A percentile compares a stretch with the other conserved stretches of the same genome.
phyloP scores from a whole-genome alignment of 2,888 invertebrate species.

The Ochropleura leucogaster region DNA sequence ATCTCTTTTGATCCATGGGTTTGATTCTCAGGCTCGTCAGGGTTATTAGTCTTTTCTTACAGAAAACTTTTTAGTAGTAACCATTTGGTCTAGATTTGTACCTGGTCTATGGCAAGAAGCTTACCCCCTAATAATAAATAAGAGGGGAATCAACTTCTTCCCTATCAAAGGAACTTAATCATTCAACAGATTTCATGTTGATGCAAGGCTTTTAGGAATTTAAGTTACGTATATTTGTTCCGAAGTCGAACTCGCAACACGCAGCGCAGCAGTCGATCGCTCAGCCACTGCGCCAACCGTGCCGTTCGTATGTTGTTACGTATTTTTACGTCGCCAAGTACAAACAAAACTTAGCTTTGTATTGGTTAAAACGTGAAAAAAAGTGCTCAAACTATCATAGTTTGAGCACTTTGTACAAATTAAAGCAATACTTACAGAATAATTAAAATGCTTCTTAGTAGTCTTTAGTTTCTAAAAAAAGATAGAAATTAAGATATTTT shows the following conservation, averaged over 20 bases:
- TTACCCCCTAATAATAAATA: not conserved
- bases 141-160: no score
- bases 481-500: not conserved
- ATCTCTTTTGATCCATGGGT: not conserved
- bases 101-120: not conserved
- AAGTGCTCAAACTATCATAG: no score
- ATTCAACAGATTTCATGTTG: not conserved
- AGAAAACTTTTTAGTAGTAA: not conserved
- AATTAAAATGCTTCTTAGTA: not conserved
- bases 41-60: not conserved
- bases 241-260: no score
- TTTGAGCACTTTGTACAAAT: no score
- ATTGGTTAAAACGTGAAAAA: slow-evolving; percentile 31
- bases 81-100: not conserved
- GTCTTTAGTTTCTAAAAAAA: not conserved
- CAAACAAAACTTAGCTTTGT: slow-evolving; percentile 28
- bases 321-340: slow-evolving; percentile 9
- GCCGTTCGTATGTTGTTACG: not conserved
- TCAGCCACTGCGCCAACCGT: no score
- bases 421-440: not conserved
- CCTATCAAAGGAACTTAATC: not conserved
- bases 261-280: no score
- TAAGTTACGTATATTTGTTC: not conserved
- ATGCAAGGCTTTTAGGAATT: not conserved
- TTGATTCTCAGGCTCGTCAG: not conserved